phyloP scores from a whole-genome alignment of 2,888 invertebrate genomes.

The Neoaliturus tenellus region DNA sequence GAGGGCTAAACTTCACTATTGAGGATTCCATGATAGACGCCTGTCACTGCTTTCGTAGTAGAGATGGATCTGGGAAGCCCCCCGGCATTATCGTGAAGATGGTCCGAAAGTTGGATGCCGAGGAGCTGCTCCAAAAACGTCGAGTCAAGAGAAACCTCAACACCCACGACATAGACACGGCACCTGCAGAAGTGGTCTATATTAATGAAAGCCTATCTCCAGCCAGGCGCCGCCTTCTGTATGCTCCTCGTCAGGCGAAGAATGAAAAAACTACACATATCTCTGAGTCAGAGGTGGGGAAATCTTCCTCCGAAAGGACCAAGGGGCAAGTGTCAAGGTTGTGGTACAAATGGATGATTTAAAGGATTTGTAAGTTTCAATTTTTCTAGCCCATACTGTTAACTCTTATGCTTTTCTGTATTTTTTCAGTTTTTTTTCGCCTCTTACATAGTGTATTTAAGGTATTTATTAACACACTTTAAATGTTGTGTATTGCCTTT shows the following conservation, averaged over 20 bases:
- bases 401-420: too few relatives aligned
- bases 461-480: too few relatives aligned
- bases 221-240: background rate
- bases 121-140: slow-evolving; percentile 5
- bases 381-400: too few relatives aligned
- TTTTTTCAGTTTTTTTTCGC: too few relatives aligned
- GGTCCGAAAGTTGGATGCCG: slow-evolving; percentile 16
- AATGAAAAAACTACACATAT: background rate
- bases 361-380: background rate
- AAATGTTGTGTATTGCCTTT: too few relatives aligned
- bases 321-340: background rate
- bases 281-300: slow-evolving; percentile 8
- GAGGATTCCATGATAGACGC: slow-evolving; percentile 24
- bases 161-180: slow-evolving; percentile 27
- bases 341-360: slow-evolving; percentile 6
- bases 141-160: background rate
- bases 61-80: background rate
- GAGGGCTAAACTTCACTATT: background rate
- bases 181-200: background rate
- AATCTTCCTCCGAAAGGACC: background rate
- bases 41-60: background rate
- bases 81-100: slow-evolving; percentile 45
- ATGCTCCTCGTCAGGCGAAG: background rate
- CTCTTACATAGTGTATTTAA: too few relatives aligned
- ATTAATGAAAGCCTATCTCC: slow-evolving; percentile 17